A percentile compares a stretch with the other conserved stretches of the same genome.
Evolutionary conservation across 2,888 invertebrate species (phyloP).

Genomic region (Hydriomena furcata): DNA sequence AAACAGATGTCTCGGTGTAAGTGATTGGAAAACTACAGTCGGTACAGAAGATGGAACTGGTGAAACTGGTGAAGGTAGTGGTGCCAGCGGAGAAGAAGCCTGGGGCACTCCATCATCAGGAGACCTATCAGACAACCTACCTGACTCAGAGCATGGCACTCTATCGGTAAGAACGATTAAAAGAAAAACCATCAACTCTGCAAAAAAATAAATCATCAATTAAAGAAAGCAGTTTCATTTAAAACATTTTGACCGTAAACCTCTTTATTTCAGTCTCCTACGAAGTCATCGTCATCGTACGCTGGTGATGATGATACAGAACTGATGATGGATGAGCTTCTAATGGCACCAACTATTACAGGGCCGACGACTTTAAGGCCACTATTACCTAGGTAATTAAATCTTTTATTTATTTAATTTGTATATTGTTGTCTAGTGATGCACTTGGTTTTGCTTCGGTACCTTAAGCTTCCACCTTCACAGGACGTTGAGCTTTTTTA

Average conservation of each 20-base stretch:
- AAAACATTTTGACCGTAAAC: constrained; percentile 46
- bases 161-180: constrained; percentile 78
- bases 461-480: constrained; percentile 28
- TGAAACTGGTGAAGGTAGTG: constrained; percentile 89
- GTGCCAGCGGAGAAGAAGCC: constrained; percentile 93
- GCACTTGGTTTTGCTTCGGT: constrained; percentile 13
- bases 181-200: constrained; percentile 27
- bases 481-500: constrained; percentile 15
- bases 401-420: background rate
- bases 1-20: constrained; percentile 77
- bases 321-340: constrained; percentile 91
- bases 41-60: constrained; percentile 86
- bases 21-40: constrained; percentile 81
- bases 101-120: constrained; percentile 96
- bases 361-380: constrained; percentile 88
- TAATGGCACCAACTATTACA: constrained; percentile 91
- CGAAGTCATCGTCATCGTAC: constrained; percentile 86
- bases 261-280: constrained; percentile 80
- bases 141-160: constrained; percentile 86
- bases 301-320: constrained; percentile 90
- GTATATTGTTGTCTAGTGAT: constrained; percentile 6
- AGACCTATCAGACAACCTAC: constrained; percentile 90
- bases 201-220: no score
- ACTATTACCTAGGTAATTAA: constrained; percentile 85
- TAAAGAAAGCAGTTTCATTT: no score